Percentiles rank a stretch among this genome's conserved stretches.
phyloP scores from a whole-genome alignment of 2,888 invertebrate species.

The Eristalis arbustorum region DNA sequence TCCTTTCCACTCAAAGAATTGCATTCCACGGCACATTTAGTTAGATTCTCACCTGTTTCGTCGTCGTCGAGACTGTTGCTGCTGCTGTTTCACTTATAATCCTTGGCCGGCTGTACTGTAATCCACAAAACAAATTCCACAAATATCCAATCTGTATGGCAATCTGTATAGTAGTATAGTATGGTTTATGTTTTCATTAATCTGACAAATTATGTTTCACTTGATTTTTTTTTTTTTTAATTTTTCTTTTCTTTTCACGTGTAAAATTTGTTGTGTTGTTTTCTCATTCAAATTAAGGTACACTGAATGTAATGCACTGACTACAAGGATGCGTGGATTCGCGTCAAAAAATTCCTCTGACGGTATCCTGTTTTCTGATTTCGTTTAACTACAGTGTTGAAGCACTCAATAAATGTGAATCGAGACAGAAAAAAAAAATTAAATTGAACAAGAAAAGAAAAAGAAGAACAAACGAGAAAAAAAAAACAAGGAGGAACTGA shows the following conservation, averaged over 20 bases:
- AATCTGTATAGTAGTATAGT: conserved; percentile 36
- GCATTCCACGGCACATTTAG: not conserved
- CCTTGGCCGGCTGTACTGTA: conserved; percentile 53
- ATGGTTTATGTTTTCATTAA: conserved; percentile 9
- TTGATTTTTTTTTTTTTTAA: conserved; percentile 23
- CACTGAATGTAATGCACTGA: not conserved
- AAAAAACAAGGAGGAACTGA: conserved; percentile 49
- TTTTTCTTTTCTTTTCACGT: conserved; percentile 32
- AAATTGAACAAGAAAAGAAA: conserved; percentile 54
- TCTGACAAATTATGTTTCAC: conserved; percentile 5
- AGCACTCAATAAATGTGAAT: conserved; percentile 55
- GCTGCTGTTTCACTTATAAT: conserved; percentile 58
- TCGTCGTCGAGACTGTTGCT: not conserved
- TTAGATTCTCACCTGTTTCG: conserved; percentile 47
- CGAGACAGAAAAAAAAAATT: conserved; percentile 66
- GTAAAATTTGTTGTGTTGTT: not conserved
- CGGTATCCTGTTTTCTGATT: not conserved
- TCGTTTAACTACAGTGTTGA: not conserved
- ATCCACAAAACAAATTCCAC: conserved; percentile 50
- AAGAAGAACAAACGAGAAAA: conserved; percentile 45
- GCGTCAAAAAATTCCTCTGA: not conserved
- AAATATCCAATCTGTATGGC: conserved; percentile 62
- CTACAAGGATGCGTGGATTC: not conserved
- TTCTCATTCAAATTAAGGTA: not conserved
- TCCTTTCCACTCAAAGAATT: not conserved